Percentiles rank a stretch among this genome's conserved stretches.
Evolutionary conservation across 2,113 vertebrate genomes (phyloP).

Genomic region (Chiloscyllium plagiosum): DNA sequence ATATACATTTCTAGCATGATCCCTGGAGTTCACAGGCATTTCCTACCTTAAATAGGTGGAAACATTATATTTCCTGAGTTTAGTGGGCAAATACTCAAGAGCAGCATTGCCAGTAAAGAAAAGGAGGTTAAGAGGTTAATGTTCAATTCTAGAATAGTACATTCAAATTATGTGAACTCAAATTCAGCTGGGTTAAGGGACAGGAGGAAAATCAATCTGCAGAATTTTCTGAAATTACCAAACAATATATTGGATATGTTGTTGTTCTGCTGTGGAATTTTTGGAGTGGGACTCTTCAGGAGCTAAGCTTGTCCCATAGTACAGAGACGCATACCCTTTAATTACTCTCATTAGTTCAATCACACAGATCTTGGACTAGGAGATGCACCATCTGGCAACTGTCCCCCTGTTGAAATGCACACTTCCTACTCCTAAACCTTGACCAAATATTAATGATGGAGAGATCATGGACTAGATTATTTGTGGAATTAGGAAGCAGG

Average conservation of each 20-base stretch:
- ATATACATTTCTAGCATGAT: neutral
- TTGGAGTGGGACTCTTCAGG: neutral
- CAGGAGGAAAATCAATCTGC: neutral
- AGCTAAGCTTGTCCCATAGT: neutral
- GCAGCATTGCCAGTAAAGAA: neutral
- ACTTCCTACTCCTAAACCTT: neutral
- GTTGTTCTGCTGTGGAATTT: neutral
- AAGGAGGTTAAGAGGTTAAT: neutral
- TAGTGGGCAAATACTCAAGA: neutral
- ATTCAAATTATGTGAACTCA: neutral
- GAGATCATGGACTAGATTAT: neutral
- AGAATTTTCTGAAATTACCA: neutral
- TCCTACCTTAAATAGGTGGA: neutral
- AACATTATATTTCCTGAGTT: neutral
- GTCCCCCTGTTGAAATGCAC: neutral
- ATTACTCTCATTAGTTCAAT: neutral
- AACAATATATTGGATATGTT: neutral
- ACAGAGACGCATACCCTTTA: neutral
- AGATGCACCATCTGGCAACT: neutral
- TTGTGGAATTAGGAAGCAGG: neutral
- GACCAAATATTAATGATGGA: neutral
- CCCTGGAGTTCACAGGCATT: neutral
- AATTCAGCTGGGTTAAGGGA: neutral
- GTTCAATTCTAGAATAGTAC: neutral
- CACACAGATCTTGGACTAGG: neutral